Base-by-base conservation (phyloP, 2,797 vertebrate genomes). In the Sebastes kiyomatsui region DNA sequence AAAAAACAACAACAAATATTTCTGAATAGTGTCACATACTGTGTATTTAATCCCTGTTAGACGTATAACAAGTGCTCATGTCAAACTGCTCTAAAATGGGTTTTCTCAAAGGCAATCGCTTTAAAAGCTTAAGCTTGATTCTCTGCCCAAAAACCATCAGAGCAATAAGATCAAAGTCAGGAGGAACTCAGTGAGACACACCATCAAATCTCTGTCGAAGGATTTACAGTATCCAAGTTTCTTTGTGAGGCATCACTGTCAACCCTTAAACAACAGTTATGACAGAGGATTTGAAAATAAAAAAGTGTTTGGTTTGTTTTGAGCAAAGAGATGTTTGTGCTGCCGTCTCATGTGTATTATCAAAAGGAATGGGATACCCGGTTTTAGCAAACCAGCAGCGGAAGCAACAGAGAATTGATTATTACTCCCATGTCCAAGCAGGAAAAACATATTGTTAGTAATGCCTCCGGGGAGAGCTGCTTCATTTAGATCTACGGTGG, bases 131-230 rank as follows among this genome's bases (percentile, higher is more conserved):
- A 87, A 79, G 52, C 81, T 72, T 68, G 68, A 77, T 68, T 78
- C 82, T 83, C 77, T 85, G 67, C 72, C 84, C 72, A 74, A 87
- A 88, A 87, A 79, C 22, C 81, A 74, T 66, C 74, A 62, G 49
- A 79, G 87, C 76, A 91, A 90, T 77, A 77, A 89, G 85, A 93
- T 94, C 86, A 92, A 90, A 89, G 82, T 80, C 33, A 67, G 49
- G 60, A 81, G 71, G 27, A 88, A 89, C 66, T 85, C 54, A 20
- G 59, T 76, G 79, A 65, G 84, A 89, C 86, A 80, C 65, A 65
- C 58, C 67, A 80, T 81, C 70, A 82, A 83, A 84, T 90, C 77
- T 87, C 74, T 88, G 70, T 87, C 64, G 67, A 85, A 54, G 81
- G 79, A 78, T 73, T 85, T 82, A 77, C 70, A 32, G 58, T 32